These are phyloP conservation scores for Salvelinus namaycush DNA, from an alignment of 2,113 vertebrate species.

Conservation along the genomic window DNA sequence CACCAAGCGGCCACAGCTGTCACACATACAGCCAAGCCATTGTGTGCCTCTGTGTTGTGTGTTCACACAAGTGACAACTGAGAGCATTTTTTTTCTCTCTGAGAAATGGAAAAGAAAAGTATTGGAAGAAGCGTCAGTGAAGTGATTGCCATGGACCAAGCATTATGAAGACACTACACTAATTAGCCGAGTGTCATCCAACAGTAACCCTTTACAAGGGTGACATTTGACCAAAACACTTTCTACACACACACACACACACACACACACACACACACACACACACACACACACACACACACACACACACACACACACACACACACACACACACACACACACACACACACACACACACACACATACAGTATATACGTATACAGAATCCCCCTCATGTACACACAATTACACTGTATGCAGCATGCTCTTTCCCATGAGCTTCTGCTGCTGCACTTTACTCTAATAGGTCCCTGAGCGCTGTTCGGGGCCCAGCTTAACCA, in stretches of 20 bases:
- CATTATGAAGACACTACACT: too few relatives aligned
- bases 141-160: neutral
- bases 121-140: neutral
- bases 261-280: neutral
- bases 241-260: neutral
- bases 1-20: neutral
- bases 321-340: too few relatives aligned
- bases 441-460: constrained; percentile 33
- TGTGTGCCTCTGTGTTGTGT: neutral
- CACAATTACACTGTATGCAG: constrained; percentile 22
- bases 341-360: too few relatives aligned
- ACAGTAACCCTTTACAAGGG: neutral
- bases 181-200: neutral
- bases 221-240: neutral
- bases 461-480: constrained; percentile 44
- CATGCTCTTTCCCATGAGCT: constrained; percentile 37
- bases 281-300: too few relatives aligned
- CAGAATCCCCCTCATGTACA: neutral
- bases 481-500: constrained; percentile 24
- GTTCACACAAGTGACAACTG: too few relatives aligned
- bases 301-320: too few relatives aligned
- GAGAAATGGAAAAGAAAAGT: too few relatives aligned
- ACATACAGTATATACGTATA: too few relatives aligned
- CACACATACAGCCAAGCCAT: neutral
- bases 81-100: neutral